Evolutionary conservation across 2,113 vertebrate species (phyloP).

Genomic region (Oncorhynchus clarkii): DNA sequence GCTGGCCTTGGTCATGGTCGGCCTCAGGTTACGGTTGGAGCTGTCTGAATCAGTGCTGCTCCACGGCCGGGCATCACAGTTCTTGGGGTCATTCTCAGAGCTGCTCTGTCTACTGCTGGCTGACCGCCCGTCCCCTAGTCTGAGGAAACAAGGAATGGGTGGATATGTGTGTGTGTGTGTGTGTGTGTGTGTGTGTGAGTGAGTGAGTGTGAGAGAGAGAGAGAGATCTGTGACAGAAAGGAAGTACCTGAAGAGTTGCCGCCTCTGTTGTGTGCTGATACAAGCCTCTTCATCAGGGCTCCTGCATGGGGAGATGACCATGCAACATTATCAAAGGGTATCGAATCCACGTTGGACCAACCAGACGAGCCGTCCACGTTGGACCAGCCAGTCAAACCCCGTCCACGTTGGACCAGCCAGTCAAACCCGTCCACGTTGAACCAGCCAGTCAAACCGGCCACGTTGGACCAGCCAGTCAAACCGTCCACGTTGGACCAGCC

Average conservation of each 20-base stretch:
- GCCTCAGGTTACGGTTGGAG: constrained; percentile 86
- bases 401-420: too few species aligned
- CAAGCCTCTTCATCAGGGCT: constrained; percentile 86
- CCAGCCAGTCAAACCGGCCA: too few species aligned
- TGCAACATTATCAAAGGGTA: background rate
- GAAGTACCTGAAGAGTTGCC: constrained; percentile 94
- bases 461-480: too few species aligned
- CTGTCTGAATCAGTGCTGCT: constrained; percentile 98
- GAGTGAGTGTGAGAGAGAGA: too few species aligned
- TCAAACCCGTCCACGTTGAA: too few species aligned
- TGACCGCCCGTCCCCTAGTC: constrained; percentile 86
- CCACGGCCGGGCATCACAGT: constrained; percentile 90
- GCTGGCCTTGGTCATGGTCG: constrained; percentile 95
- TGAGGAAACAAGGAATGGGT: constrained; percentile 35
- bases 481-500: too few species aligned
- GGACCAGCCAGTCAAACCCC: too few species aligned
- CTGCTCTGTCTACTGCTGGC: constrained; percentile 93
- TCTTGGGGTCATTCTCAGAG: constrained; percentile 88
- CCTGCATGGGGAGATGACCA: constrained; percentile 76
- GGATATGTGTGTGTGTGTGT: background rate
- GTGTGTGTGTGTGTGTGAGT: too few species aligned
- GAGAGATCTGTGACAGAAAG: constrained; percentile 19
- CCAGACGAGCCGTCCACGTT: too few species aligned
- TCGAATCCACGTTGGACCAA: background rate
- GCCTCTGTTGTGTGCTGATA: constrained; percentile 91